Percentiles rank a stretch among this genome's conserved stretches.
Conservation (phyloP, 2,888 invertebrate species). For the Leucophenga maculata region DNA sequence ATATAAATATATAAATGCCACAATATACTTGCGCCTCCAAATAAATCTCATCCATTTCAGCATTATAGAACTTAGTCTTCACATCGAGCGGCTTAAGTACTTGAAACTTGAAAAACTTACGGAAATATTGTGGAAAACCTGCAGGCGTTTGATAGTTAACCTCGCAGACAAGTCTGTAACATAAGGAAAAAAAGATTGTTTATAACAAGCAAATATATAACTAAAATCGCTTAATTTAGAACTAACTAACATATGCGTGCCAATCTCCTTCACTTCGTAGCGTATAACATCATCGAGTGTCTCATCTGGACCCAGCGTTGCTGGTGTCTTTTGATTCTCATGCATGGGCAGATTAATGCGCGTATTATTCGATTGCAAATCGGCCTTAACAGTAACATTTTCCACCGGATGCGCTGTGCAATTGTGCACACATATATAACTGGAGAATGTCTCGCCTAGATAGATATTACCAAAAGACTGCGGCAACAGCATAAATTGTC, state of each 20-base stretch:
- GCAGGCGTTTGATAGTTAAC: conserved; percentile 89
- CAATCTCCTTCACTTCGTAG: conserved; percentile 99
- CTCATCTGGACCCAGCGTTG: conserved; percentile 81
- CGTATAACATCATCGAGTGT: conserved; percentile 96
- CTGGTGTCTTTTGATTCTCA: conserved; percentile 77
- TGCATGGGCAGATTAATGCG: conserved; percentile 86
- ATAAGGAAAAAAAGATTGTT: conserved; percentile 63
- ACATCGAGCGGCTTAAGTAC: conserved; percentile 98
- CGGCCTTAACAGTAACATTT: conserved; percentile 78
- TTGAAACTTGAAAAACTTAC: conserved; percentile 98
- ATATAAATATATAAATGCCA: background rate
- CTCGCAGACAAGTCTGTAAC: conserved; percentile 89
- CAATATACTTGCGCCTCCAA: conserved; percentile 78
- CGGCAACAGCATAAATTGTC: conserved; percentile 92
- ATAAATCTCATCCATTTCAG: conserved; percentile 85
- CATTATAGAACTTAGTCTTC: conserved; percentile 98
- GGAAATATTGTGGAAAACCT: conserved; percentile 85
- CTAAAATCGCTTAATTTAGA: background rate
- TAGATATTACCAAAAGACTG: conserved; percentile 99
- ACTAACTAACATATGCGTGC: conserved; percentile 90
- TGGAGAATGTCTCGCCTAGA: conserved; percentile 96
- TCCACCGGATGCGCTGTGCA: conserved; percentile 85
- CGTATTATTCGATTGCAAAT: conserved; percentile 93
- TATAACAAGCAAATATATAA: background rate
- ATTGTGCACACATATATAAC: conserved; percentile 97